Base-by-base conservation (phyloP, 2,888 invertebrate genomes). In the Serripes groenlandicus region DNA sequence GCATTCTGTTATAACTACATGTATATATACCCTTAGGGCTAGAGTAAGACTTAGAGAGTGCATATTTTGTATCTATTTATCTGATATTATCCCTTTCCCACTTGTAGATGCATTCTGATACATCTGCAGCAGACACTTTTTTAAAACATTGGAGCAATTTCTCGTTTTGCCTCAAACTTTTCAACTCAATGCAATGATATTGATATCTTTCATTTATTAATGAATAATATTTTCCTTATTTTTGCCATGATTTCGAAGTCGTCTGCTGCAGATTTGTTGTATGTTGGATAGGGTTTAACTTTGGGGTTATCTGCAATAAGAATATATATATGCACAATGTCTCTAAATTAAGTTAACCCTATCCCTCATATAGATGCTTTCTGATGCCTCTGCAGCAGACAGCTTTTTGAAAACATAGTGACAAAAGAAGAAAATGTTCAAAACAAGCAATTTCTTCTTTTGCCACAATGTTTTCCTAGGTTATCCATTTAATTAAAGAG, bases 331-430 rank as follows among this genome's bases (percentile, higher is more conserved):
- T 42, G 42, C 9, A 18, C 18, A 9, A 11, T 18, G 18, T 11
- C 11, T 42, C 42, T 26, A 11, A n/a, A 3, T 1, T 26, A 11
- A 3, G 18, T 26, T 26, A n/a, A 26, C 56, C 56, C 26, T 1
- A 23, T 5, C 21, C 56, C 56, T 23, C 26, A 26, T 15, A n/a
- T 15, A 9, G n/a, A 54, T n/a, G 54, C 5, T 54, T 54, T n/a
- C 54, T n/a, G n/a, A 54, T 54, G n/a, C 7, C 5, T 9, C 54
- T 54, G n/a, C 9, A 60, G 28, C 9, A 28, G 7, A 28, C 11
- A 3, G 28, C 15, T 26, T 60, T 60, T 60, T 23, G 60, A 60
- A 60, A 60, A 28, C 60, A 60, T 60, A 28, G 28, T 60, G 60
- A 30, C 7, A 60, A 60, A 60, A 23, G 60, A 28, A 60, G 60